Conservation (phyloP, 2,797 vertebrate species). For the Argya squamiceps region DNA sequence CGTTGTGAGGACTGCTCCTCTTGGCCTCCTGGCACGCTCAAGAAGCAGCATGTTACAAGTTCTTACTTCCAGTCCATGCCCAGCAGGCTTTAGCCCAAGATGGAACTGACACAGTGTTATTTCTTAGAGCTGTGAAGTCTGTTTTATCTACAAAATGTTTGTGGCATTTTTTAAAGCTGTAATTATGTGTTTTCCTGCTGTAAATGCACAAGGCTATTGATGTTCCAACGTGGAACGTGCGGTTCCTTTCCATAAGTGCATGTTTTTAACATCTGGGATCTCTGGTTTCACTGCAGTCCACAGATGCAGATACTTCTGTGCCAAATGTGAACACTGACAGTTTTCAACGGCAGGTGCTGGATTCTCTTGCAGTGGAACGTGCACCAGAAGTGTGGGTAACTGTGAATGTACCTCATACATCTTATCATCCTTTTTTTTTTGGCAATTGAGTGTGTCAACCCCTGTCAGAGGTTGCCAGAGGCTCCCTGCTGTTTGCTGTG, state of each 20-base stretch:
- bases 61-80: not conserved
- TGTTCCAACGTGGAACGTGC: not conserved
- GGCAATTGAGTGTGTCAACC: not conserved
- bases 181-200: not conserved
- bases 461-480: not conserved
- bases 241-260: slow-evolving; percentile 9
- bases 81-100: not conserved
- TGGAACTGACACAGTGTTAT: slow-evolving; percentile 29
- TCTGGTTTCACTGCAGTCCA: slow-evolving; percentile 60
- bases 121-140: slow-evolving; percentile 13
- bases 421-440: not conserved
- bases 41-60: not conserved
- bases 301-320: slow-evolving; percentile 71
- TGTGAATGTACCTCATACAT: not conserved
- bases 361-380: not conserved
- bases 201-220: slow-evolving; percentile 27
- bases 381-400: not conserved
- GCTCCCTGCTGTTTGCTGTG: not conserved
- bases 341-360: slow-evolving; percentile 10
- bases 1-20: slow-evolving; percentile 53
- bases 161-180: slow-evolving; percentile 34
- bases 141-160: slow-evolving; percentile 21
- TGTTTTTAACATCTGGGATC: slow-evolving; percentile 66
- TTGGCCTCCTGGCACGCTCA: not conserved
- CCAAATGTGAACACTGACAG: slow-evolving; percentile 60